Evolutionary conservation across 2,797 vertebrate species (phyloP), one percentile per base, ranked within the genome.

Genomic region (Cossypha dichroa): DNA sequence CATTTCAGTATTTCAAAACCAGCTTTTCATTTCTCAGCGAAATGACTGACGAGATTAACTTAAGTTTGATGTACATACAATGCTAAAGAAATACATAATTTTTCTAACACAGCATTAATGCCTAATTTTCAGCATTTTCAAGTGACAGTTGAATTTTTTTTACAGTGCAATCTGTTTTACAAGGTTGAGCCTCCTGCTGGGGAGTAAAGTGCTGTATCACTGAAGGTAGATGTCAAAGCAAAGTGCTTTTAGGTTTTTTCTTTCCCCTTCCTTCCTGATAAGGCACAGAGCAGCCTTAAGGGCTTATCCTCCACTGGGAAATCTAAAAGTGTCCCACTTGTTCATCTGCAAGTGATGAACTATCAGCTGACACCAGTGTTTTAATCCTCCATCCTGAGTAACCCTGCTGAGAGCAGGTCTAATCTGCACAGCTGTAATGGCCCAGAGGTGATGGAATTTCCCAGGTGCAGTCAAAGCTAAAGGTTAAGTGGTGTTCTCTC

Each of bases 401-500:
- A 46, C 83, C 88, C 83, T 84, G 90, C 83, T 93, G 96, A 55
- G 95, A 92, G 83, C 2, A 0, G 62, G 48, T 76, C 89, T 94
- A 22, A 90, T 90, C 3, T 3, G 31, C 62, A 52, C 51, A 77
- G 79, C 76, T 78, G 54, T 55, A 69, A 77, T 56, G 75, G 75
- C 80, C 60, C 56, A 46, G 80, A 82, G 81, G 58, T 75, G 80
- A 86, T 87, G 46, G 86, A 94, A 89, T 82, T 88, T 94, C 84
- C 76, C 72, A 84, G 72, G 45, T 80, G 64, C 19, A 87, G 83
- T 49, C 41, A 68, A 34, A 93, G 43, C 36, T 90, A 62, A 91
- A 95, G 94, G 91, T 95, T 94, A 92, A 92, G 70, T 87, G 66
- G 2, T 78, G 43, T 93, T 95, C 59, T 95, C 43, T 90, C 77